Percentiles rank a stretch among this genome's conserved stretches.
phyloP scores from a whole-genome alignment of 2,797 vertebrate species.

The Macrochelys suwanniensis region DNA sequence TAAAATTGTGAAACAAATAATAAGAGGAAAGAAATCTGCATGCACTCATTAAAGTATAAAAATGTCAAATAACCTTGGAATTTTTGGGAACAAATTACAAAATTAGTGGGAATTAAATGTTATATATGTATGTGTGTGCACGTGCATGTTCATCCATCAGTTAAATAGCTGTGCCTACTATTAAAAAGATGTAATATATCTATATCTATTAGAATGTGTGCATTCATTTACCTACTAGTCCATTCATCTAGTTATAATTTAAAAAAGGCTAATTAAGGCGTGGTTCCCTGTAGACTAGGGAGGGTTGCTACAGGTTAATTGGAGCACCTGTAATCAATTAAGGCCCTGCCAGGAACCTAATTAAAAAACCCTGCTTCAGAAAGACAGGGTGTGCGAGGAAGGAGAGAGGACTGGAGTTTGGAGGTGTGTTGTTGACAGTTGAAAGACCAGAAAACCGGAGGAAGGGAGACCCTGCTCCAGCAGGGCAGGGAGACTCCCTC shows the following conservation, averaged over 20 bases:
- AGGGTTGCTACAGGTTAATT: too few relatives aligned
- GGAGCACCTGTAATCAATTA: too few relatives aligned
- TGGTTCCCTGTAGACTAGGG: too few relatives aligned
- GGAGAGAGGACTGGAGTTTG: too few relatives aligned
- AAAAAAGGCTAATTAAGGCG: too few relatives aligned
- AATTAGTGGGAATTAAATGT: not conserved
- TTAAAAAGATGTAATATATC: not conserved
- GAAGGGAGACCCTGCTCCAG: too few relatives aligned
- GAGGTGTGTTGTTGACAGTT: too few relatives aligned
- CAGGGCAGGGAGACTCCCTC: too few relatives aligned
- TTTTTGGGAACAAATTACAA: not conserved
- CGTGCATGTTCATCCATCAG: not conserved
- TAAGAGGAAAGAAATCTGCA: not conserved
- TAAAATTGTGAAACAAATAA: not conserved
- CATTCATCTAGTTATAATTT: not conserved
- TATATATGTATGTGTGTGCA: fast-evolving
- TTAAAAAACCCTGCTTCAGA: too few relatives aligned
- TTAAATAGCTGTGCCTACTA: fast-evolving
- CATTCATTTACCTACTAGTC: not conserved
- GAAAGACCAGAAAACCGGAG: too few relatives aligned
- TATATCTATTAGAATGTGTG: not conserved
- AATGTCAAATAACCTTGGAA: not conserved
- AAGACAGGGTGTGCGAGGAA: too few relatives aligned
- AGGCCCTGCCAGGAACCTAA: too few relatives aligned
- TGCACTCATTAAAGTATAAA: not conserved